These are phyloP conservation scores for Myotis findleyi DNA, from an alignment of 2,797 vertebrate genomes.

Conservation along the genomic window DNA sequence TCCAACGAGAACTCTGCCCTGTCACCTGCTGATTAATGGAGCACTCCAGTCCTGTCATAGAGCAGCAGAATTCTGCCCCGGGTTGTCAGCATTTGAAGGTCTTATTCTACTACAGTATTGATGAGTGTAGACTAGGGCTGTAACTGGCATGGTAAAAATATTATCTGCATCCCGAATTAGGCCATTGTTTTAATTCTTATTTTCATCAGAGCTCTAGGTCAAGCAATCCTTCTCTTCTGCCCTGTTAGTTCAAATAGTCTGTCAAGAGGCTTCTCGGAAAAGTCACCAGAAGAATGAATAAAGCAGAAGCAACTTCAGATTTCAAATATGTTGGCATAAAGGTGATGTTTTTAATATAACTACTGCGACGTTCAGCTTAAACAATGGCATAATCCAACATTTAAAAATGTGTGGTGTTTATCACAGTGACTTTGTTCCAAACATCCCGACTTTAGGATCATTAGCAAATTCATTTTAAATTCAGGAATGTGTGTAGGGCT, in stretches of 20 bases:
- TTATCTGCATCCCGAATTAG: conserved; percentile 83
- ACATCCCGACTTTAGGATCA: conserved; percentile 46
- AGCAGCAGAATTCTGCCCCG: conserved; percentile 80
- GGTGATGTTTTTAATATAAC: conserved; percentile 53
- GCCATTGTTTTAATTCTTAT: conserved; percentile 77
- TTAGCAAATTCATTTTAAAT: conserved; percentile 65
- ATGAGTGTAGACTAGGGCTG: conserved; percentile 79
- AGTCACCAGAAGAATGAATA: conserved; percentile 40
- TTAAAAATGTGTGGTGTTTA: conserved; percentile 49
- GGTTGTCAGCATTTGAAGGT: conserved; percentile 87
- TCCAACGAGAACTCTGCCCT: conserved; percentile 75
- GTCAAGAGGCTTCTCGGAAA: conserved; percentile 44
- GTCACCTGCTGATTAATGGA: conserved; percentile 85
- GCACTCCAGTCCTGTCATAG: conserved; percentile 76
- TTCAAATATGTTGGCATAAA: conserved; percentile 31
- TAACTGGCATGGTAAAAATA: conserved; percentile 81
- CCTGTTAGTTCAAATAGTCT: conserved; percentile 60
- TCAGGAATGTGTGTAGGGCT: conserved; percentile 11
- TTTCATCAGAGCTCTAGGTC: conserved; percentile 76
- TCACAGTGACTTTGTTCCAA: conserved; percentile 55
- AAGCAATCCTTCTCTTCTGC: conserved; percentile 77
- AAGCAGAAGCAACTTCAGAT: conserved; percentile 53
- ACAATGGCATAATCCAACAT: conserved; percentile 26
- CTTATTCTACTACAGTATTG: conserved; percentile 84
- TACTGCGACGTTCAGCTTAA: conserved; percentile 44